Evolutionary conservation across 2,113 vertebrate genomes (phyloP).

Genomic region (Chloebia gouldiae): DNA sequence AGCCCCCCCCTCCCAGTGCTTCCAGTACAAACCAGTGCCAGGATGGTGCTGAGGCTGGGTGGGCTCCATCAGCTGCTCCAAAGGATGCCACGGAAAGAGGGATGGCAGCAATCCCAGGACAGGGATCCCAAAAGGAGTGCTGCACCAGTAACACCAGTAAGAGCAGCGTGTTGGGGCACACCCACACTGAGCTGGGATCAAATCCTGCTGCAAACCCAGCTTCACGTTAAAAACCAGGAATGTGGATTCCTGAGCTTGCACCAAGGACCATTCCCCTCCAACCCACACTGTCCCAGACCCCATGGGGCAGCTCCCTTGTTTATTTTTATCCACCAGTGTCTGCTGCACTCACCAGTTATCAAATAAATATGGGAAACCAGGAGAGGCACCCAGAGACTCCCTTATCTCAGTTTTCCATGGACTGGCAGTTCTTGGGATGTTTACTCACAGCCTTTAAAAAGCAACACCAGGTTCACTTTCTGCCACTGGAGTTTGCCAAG

Average conservation of each 20-base stretch:
- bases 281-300: not conserved
- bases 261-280: not conserved
- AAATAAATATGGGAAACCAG: not conserved
- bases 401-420: slow-evolving; percentile 3
- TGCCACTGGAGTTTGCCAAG: not conserved
- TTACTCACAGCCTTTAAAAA: slow-evolving; percentile 33
- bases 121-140: accelerated
- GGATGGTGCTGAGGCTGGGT: not conserved
- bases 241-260: accelerated
- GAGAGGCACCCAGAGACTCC: not conserved
- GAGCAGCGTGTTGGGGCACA: not conserved
- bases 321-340: not conserved
- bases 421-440: not conserved
- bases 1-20: not conserved
- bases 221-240: accelerated
- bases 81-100: accelerated
- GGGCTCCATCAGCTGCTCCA: not conserved
- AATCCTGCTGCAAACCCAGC: not conserved
- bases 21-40: not conserved
- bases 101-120: accelerated
- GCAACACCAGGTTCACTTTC: not conserved
- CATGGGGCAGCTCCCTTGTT: not conserved
- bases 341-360: not conserved
- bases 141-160: not conserved
- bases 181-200: not conserved